A percentile compares a stretch with the other conserved stretches of the same genome.
Evolutionary conservation across 1,140 invertebrate genomes (phyloP).

Genomic region (Pseudomyrmex concolor): DNA sequence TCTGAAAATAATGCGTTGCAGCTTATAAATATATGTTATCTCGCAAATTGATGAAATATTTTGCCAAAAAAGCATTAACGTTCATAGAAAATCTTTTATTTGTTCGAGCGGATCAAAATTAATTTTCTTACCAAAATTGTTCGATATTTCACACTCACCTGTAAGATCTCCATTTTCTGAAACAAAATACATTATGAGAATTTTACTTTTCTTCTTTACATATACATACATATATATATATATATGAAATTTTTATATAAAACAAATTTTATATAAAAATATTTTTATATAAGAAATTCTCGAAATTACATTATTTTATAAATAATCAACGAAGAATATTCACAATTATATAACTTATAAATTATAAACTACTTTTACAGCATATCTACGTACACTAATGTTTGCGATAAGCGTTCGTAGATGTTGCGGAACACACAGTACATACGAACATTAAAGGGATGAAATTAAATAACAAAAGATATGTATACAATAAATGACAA

Average conservation of each 20-base stretch:
- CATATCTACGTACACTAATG: background rate
- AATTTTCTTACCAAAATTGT: conserved; percentile 48
- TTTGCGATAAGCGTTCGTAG: background rate
- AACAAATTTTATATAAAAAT: background rate
- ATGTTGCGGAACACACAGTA: background rate
- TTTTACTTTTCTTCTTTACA: background rate
- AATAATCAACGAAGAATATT: background rate
- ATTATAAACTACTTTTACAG: background rate
- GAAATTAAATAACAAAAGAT: conserved; percentile 11
- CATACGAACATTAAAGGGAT: background rate
- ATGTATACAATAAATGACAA: conserved; percentile 13
- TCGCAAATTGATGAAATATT: conserved; percentile 3
- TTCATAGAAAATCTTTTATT: conserved; percentile 25
- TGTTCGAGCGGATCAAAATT: conserved; percentile 11
- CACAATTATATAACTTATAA: background rate
- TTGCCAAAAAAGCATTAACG: conserved; percentile 21
- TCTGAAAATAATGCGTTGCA: conserved; percentile 11
- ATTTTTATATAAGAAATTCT: background rate
- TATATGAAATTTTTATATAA: background rate
- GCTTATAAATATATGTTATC: conserved; percentile 19
- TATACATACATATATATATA: too few species aligned
- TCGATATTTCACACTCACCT: conserved; percentile 69
- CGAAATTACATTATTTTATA: background rate
- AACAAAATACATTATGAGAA: conserved; percentile 56
- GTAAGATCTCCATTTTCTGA: conserved; percentile 76